Conservation (phyloP, 1,140 invertebrate genomes). For the Bilobella aurantiaca region DNA sequence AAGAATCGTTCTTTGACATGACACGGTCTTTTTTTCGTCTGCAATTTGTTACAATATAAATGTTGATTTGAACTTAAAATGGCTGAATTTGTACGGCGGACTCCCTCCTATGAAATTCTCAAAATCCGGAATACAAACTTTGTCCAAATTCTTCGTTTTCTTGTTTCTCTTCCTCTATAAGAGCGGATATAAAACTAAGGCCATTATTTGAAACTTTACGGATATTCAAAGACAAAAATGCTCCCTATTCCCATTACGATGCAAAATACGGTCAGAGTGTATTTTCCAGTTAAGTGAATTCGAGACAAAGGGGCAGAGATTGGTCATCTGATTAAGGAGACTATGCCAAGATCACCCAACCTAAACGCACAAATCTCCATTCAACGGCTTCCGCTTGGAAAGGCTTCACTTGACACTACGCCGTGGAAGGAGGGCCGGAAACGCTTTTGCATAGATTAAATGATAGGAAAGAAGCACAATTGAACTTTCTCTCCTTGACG, state of each 20-base stretch:
- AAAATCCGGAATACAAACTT: too few relatives aligned
- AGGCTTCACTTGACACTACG: not conserved
- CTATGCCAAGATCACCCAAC: not conserved
- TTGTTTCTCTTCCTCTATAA: constrained; percentile 22
- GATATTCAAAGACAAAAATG: too few relatives aligned
- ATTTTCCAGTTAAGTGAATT: constrained; percentile 7
- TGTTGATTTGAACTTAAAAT: too few relatives aligned
- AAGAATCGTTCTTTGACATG: too few relatives aligned
- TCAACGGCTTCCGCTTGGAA: not conserved
- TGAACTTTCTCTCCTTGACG: too few relatives aligned
- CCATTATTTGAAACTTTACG: too few relatives aligned
- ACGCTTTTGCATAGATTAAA: not conserved
- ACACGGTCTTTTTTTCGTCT: too few relatives aligned
- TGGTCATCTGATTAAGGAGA: constrained; percentile 13
- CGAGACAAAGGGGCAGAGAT: constrained; percentile 3
- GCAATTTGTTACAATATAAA: too few relatives aligned
- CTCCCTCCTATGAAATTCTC: too few relatives aligned
- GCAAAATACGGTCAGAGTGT: constrained; percentile 4
- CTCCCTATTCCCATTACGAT: not conserved
- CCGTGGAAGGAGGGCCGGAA: not conserved
- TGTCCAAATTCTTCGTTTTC: constrained; percentile 18
- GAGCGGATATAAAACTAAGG: too few relatives aligned
- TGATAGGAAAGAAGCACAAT: not conserved
- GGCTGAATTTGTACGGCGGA: too few relatives aligned
- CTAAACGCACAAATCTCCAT: constrained; percentile 4